phyloP scores from a whole-genome alignment of 1,140 invertebrate species.

The Nebria ingens region DNA sequence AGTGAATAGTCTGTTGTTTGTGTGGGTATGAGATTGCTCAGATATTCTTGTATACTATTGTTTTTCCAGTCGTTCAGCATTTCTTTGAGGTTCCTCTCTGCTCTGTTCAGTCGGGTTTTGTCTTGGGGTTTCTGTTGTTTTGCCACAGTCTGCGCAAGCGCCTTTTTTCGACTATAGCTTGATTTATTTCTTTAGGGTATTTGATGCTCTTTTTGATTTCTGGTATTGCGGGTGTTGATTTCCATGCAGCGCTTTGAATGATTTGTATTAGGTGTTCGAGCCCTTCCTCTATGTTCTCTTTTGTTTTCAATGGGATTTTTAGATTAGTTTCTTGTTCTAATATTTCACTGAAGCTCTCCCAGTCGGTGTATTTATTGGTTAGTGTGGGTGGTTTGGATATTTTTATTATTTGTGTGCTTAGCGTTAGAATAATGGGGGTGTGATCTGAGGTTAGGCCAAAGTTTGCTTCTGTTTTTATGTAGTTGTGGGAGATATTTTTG shows the following conservation, averaged over 20 bases:
- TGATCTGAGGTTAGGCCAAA: conserved; percentile 22
- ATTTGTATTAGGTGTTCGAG: no score
- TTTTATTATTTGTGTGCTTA: conserved; percentile 13
- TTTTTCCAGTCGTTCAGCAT: conserved; percentile 11
- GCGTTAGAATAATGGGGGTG: conserved; percentile 18
- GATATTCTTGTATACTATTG: conserved; percentile 11
- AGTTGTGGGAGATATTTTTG: conserved; percentile 18
- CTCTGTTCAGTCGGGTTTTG: neutral
- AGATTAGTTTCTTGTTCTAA: no score
- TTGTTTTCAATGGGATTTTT: conserved; percentile 9
- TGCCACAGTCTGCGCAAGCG: neutral
- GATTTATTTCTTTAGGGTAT: no score
- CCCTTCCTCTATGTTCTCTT: no score
- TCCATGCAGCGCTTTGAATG: no score
- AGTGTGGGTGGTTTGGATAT: conserved; percentile 7
- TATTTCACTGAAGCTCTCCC: neutral
- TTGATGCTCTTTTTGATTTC: no score
- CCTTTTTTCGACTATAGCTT: neutral
- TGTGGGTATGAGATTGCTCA: conserved; percentile 11
- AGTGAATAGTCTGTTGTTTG: conserved; percentile 15
- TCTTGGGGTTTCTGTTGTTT: neutral
- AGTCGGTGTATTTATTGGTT: neutral
- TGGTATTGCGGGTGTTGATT: no score
- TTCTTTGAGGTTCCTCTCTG: neutral
- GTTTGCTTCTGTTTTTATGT: conserved; percentile 12